Evolutionary conservation across 2,797 vertebrate species (phyloP).

Genomic region (Acropternis orthonyx): DNA sequence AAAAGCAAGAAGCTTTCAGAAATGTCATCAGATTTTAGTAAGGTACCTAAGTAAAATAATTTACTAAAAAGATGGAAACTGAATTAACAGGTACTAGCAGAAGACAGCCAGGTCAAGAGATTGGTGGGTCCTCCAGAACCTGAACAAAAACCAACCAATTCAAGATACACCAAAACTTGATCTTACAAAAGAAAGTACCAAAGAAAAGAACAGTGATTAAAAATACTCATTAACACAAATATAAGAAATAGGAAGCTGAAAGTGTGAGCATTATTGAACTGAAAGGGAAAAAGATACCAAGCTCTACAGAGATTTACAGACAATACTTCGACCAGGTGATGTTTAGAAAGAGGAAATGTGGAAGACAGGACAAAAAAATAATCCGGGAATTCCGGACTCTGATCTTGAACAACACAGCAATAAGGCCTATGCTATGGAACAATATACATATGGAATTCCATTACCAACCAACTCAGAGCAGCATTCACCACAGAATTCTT

Average conservation of each 20-base stretch:
- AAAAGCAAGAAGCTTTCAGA: neutral
- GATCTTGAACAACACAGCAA: neutral
- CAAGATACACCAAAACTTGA: neutral
- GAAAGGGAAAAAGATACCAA: neutral
- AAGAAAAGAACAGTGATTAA: neutral
- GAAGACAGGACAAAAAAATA: neutral
- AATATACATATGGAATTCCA: neutral
- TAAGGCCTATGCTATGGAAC: fast-evolving
- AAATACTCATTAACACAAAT: neutral
- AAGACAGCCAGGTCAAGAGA: neutral
- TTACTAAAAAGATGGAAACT: neutral
- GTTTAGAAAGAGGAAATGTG: neutral
- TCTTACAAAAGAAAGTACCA: neutral
- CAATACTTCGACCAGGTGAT: neutral
- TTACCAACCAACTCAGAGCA: neutral
- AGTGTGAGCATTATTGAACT: neutral
- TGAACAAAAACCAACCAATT: neutral
- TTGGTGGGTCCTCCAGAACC: neutral
- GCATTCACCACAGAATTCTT: neutral
- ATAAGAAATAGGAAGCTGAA: neutral
- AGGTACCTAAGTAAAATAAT: neutral
- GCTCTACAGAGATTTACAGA: neutral
- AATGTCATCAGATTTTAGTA: neutral
- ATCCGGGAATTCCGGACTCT: neutral
- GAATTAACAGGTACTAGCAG: neutral